Evolutionary conservation across 2,888 invertebrate genomes (phyloP).

Genomic region (Amblyjoppa proteus): DNA sequence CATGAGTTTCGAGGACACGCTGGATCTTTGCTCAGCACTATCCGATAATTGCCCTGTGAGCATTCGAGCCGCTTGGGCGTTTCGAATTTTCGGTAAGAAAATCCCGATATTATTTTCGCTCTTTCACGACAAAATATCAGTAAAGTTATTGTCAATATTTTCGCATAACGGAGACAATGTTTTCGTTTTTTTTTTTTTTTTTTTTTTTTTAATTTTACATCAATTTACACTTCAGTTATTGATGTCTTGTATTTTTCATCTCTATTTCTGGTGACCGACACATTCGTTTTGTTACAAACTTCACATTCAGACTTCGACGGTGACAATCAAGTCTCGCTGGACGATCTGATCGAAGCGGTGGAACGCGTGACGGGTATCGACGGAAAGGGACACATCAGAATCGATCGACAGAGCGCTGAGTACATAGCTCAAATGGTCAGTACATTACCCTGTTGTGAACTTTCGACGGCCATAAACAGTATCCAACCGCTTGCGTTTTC

Average conservation of each 20-base stretch:
- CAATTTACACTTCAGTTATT: not conserved
- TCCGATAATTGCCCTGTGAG: constrained; percentile 90
- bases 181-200: not conserved
- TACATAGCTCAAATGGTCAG: constrained; percentile 87
- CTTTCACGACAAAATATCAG: not conserved
- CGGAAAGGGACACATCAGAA: constrained; percentile 79
- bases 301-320: constrained; percentile 87
- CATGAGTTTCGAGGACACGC: constrained; percentile 92
- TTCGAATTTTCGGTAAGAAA: constrained; percentile 89
- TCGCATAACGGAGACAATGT: not conserved
- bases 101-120: not conserved
- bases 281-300: not conserved
- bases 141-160: constrained; percentile 5
- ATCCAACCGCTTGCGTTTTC: not conserved
- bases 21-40: constrained; percentile 92
- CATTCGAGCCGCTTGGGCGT: constrained; percentile 92
- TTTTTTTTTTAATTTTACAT: not conserved
- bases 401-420: constrained; percentile 85
- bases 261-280: not conserved
- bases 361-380: constrained; percentile 86
- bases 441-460: constrained; percentile 62
- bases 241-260: not conserved
- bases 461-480: not conserved
- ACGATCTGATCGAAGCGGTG: constrained; percentile 87
- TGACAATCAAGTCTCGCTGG: constrained; percentile 87